Percentiles rank a stretch among this genome's conserved stretches.
These are phyloP conservation scores for Metalampra italica DNA, from an alignment of 2,888 invertebrate species.

Conservation along the genomic window DNA sequence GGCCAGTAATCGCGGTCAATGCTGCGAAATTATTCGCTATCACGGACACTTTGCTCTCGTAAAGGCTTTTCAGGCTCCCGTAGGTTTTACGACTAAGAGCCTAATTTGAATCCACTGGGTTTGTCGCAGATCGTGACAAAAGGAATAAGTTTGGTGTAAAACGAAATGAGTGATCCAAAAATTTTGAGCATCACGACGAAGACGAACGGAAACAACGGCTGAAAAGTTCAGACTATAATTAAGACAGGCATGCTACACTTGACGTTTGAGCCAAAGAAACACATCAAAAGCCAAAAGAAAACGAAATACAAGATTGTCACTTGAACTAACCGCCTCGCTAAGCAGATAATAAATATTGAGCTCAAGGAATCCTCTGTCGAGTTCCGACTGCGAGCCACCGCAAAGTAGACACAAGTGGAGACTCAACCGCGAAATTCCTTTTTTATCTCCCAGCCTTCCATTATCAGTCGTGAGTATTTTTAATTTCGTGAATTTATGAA, in stretches of 20 bases:
- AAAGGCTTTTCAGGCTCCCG: slow-evolving; percentile 5
- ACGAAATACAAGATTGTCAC: not conserved
- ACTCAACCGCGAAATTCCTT: slow-evolving; percentile 4
- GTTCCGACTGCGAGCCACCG: not conserved
- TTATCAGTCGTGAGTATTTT: slow-evolving; percentile 4
- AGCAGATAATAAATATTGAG: slow-evolving; percentile 7
- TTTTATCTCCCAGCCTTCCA: not conserved
- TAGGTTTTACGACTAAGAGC: slow-evolving; percentile 5
- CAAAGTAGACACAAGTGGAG: slow-evolving; percentile 2
- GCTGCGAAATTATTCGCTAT: slow-evolving; percentile 12
- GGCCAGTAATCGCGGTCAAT: slow-evolving; percentile 12
- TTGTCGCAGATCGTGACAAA: not conserved
- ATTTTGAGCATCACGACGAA: too few relatives aligned
- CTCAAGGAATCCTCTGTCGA: not conserved
- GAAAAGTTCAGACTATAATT: too few relatives aligned
- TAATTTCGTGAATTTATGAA: slow-evolving; percentile 9
- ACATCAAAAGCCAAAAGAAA: not conserved
- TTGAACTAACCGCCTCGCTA: slow-evolving; percentile 1
- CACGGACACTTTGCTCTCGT: slow-evolving; percentile 7
- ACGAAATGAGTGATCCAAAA: not conserved
- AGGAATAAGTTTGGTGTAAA: not conserved
- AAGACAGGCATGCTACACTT: too few relatives aligned
- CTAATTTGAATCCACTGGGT: not conserved
- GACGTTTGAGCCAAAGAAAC: too few relatives aligned
- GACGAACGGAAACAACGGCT: too few relatives aligned